Percentiles rank a stretch among this genome's conserved stretches.
phyloP scores from a whole-genome alignment of 2,113 vertebrate genomes.

The Thymallus thymallus region DNA sequence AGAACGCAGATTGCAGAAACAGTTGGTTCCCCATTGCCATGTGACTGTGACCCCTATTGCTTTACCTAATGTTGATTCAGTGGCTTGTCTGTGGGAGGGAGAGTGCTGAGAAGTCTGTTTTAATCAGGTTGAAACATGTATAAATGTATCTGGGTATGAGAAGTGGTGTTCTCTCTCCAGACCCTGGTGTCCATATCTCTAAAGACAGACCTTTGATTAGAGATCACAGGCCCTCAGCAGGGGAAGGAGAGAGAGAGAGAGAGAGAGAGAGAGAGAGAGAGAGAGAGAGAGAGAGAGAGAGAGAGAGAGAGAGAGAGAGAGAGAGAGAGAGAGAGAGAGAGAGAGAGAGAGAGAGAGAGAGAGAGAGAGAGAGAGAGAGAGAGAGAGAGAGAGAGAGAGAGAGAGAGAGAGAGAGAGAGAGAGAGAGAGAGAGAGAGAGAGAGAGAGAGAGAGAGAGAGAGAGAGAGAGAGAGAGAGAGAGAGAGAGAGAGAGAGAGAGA shows the following conservation, averaged over 20 bases:
- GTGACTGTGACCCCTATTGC: slow-evolving; percentile 47
- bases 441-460: neutral
- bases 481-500: neutral
- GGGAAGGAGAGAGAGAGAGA: neutral
- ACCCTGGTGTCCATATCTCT: slow-evolving; percentile 13
- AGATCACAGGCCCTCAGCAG: slow-evolving; percentile 51
- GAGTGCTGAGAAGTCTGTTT: slow-evolving; percentile 48
- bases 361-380: neutral
- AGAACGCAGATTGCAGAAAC: slow-evolving; percentile 36
- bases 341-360: neutral
- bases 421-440: neutral
- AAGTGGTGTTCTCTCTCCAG: too few relatives aligned
- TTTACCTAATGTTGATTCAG: slow-evolving; percentile 55
- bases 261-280: slow-evolving; percentile 11
- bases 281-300: slow-evolving; percentile 34
- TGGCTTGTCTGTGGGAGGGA: slow-evolving; percentile 46
- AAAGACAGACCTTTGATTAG: slow-evolving; percentile 59
- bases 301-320: neutral
- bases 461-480: neutral
- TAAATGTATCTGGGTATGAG: slow-evolving; percentile 35
- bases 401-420: neutral
- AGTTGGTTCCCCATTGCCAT: slow-evolving; percentile 36
- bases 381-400: neutral
- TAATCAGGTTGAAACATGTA: slow-evolving; percentile 43
- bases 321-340: neutral